Percentiles rank a stretch among this genome's conserved stretches.
These are phyloP conservation scores for Australoheros scitulus DNA, from an alignment of 2,113 vertebrate species.

Conservation along the genomic window DNA sequence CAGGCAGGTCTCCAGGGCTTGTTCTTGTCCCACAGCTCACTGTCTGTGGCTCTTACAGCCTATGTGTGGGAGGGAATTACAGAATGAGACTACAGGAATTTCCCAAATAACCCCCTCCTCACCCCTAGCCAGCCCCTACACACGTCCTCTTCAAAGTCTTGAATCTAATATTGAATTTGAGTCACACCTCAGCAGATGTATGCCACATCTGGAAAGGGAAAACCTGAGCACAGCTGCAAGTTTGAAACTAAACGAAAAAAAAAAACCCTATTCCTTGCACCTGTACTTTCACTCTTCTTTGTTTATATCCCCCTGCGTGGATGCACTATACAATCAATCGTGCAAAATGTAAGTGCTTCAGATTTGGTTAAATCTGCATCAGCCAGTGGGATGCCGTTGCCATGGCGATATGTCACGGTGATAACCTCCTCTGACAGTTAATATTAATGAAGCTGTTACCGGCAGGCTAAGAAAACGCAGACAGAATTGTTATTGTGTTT, in stretches of 20 bases:
- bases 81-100: conserved; percentile 52
- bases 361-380: neutral
- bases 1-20: neutral
- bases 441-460: conserved; percentile 33
- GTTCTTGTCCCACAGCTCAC: neutral
- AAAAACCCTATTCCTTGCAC: neutral
- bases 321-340: neutral
- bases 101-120: conserved; percentile 1
- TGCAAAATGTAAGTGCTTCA: conserved; percentile 8
- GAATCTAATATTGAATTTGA: neutral
- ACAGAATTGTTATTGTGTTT: neutral
- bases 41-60: neutral
- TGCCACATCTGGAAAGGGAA: neutral
- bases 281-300: neutral
- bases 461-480: neutral
- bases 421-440: conserved; percentile 38
- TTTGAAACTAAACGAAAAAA: neutral
- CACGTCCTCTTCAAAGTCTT: neutral
- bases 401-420: conserved; percentile 46
- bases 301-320: neutral
- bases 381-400: conserved; percentile 44
- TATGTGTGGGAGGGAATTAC: neutral
- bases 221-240: conserved; percentile 8
- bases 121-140: neutral
- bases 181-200: conserved; percentile 10